Evolutionary conservation across 2,113 vertebrate genomes (phyloP).

Genomic region (Pogona vitticeps): DNA sequence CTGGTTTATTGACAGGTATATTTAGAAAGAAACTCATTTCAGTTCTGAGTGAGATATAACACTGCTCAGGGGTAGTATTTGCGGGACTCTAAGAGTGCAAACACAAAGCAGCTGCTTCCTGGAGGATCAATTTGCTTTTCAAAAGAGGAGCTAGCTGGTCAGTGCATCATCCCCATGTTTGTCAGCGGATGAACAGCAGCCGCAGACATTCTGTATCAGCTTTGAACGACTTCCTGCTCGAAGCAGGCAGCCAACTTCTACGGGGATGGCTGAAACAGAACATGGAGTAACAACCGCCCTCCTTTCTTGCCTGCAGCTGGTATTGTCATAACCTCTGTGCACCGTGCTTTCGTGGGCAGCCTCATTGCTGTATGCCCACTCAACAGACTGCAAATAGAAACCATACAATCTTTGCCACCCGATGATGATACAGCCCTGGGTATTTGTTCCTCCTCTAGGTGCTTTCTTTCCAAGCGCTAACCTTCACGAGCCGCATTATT

Average conservation of each 20-base stretch:
- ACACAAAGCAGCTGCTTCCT: background rate
- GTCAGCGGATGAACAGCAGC: background rate
- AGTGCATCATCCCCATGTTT: too few relatives aligned
- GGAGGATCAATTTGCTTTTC: background rate
- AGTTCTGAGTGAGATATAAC: background rate
- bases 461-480: slow-evolving; percentile 48
- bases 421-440: background rate
- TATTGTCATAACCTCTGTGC: background rate
- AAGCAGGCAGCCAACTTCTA: background rate
- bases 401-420: background rate
- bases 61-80: background rate
- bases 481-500: slow-evolving; percentile 66
- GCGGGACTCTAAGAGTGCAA: background rate
- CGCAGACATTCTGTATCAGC: background rate
- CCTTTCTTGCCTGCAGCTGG: accelerated
- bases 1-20: background rate
- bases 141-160: background rate
- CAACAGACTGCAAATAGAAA: slow-evolving; percentile 16
- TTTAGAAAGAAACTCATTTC: background rate
- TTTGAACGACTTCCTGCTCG: too few relatives aligned
- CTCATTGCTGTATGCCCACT: slow-evolving; percentile 38
- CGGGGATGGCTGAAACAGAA: background rate
- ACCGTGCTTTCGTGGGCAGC: background rate
- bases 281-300: background rate
- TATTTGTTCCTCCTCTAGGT: slow-evolving; percentile 49